Base-by-base conservation (phyloP, 2,888 invertebrate species). In the Parthenolecanium corni region DNA sequence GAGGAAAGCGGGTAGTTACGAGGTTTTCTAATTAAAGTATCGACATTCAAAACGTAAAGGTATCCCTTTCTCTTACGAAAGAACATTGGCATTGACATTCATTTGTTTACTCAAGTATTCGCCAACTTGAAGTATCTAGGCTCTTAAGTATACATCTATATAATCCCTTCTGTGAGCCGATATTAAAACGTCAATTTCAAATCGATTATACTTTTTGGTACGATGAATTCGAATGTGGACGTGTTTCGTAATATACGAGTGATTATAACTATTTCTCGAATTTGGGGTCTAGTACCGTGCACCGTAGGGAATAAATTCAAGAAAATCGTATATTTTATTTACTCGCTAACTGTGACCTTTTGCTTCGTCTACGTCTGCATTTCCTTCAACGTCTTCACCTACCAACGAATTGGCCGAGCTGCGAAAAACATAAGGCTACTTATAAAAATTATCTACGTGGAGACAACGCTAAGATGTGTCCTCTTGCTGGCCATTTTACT, bases 201-300 rank as follows among this genome's bases (percentile, higher is more conserved):
- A 31, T 31, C 31, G 31, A 31, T 31, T 6, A 31, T 31, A 31
- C 9, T 31, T 31, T 31, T 31, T 31, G 31, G 31, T 31, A 31
- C 31, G 31, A 31, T 31, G 31, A 31, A 31, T 31, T 31, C 31
- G 31, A 31, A 31, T 25, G 24, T 36, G 52, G 38, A 42, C 23
- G 42, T 52, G 52, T 62, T 42, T 36, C 44, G 42, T n/a, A 62
- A 52, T 36, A 21, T 46, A n/a, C 38, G 44, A 52, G 52, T 52
- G 25, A 46, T 62, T 12, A 52, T 62, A 21, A 25, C 31, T n/a
- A 20, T 63, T 31, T 63, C 63, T 2, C 23, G 36, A 47, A 21
- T 63, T 23, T 63, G 63, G 63, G 63, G 63, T 16, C 46, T 63
- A 24, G 25, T 63, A n/a, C 53, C 53, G 23, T 47, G 42, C 46